Conservation (phyloP, 92 coral and sea anemone species). For the Bergia puertoricense region DNA sequence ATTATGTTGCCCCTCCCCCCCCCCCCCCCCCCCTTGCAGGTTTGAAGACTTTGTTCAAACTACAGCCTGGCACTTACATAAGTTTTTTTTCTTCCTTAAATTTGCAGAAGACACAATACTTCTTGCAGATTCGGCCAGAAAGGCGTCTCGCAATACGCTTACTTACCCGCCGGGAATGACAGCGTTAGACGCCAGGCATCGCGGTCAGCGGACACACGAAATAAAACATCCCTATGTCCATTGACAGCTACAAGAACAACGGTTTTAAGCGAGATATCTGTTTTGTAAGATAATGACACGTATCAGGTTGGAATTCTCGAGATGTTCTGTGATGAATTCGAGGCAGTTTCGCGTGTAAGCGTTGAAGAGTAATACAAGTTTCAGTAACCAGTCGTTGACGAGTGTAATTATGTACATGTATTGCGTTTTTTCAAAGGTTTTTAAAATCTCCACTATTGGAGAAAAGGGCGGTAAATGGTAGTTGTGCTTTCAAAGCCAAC, state of each 20-base stretch:
- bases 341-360: not conserved
- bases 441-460: not conserved
- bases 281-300: not conserved
- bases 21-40: too few species aligned
- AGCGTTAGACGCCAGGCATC: slow-evolving; percentile 18
- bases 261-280: not conserved
- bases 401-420: not conserved
- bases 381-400: not conserved
- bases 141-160: not conserved
- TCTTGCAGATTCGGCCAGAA: slow-evolving; percentile 23
- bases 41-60: too few species aligned
- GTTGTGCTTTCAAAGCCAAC: not conserved
- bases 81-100: not conserved
- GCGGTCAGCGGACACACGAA: slow-evolving; percentile 21
- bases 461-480: not conserved
- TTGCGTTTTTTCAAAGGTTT: not conserved
- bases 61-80: not conserved
- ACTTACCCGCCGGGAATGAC: slow-evolving; percentile 39
- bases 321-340: not conserved
- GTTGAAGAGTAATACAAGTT: not conserved
- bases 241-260: not conserved
- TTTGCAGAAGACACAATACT: slow-evolving; percentile 27
- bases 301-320: not conserved
- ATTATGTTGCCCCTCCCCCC: too few species aligned
- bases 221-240: slow-evolving; percentile 30